Percentiles rank a stretch among this genome's conserved stretches.
phyloP scores from a whole-genome alignment of 2,113 vertebrate species.

The Seriola aureovittata region DNA sequence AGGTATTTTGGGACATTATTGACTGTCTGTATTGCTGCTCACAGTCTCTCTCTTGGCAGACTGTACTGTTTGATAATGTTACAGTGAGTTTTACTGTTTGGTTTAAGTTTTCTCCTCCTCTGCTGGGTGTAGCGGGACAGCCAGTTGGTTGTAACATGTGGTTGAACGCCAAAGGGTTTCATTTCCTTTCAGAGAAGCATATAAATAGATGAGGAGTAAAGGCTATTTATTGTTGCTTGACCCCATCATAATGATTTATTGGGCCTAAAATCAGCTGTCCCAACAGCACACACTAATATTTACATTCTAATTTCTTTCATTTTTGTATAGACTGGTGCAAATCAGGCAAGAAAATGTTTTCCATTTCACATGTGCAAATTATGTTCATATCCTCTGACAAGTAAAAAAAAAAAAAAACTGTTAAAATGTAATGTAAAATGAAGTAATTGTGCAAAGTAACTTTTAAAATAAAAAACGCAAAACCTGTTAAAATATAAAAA shows the following conservation, averaged over 20 bases:
- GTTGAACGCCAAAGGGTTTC: constrained; percentile 50
- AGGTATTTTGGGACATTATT: neutral
- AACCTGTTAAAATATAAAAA: too few species aligned
- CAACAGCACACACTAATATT: neutral
- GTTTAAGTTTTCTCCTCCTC: neutral
- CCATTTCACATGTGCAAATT: neutral
- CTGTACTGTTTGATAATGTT: neutral
- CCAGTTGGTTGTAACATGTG: constrained; percentile 41
- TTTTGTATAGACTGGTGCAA: neutral
- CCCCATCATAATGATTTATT: constrained; percentile 23
- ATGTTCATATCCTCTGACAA: neutral
- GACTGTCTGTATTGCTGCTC: neutral
- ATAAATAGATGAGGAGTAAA: constrained; percentile 75
- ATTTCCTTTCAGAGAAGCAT: constrained; percentile 60
- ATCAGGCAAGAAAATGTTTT: neutral
- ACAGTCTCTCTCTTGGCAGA: neutral
- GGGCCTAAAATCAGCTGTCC: neutral
- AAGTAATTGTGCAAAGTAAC: too few species aligned
- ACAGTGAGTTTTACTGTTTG: neutral
- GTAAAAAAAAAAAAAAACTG: neutral
- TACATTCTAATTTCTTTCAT: neutral
- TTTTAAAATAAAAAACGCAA: too few species aligned
- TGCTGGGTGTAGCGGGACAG: constrained; percentile 8
- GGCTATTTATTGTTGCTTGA: constrained; percentile 17
- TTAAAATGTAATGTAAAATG: neutral